These are phyloP conservation scores for Stenichneumon culpator DNA, from an alignment of 2,888 invertebrate species.

Conservation along the genomic window DNA sequence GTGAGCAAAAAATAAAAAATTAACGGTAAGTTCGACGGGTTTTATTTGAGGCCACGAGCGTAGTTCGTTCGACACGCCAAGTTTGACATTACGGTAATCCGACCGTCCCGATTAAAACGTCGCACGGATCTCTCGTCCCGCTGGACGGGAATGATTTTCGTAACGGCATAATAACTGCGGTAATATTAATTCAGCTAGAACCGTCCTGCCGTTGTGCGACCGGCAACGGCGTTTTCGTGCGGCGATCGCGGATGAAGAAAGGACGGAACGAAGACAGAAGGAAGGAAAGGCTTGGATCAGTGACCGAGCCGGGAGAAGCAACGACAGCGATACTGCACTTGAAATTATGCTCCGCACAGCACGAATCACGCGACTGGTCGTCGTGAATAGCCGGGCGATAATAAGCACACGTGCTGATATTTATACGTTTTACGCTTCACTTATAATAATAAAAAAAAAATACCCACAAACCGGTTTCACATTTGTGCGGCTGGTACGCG, in stretches of 20 bases:
- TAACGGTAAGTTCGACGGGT: not conserved
- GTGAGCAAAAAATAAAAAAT: not conserved
- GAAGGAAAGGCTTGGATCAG: conserved; percentile 71
- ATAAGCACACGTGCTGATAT: conserved; percentile 1
- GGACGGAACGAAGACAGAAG: not conserved
- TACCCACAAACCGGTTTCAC: conserved; percentile 10
- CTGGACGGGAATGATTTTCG: conserved; percentile 36
- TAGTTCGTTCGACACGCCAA: not conserved
- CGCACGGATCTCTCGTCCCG: conserved; percentile 43
- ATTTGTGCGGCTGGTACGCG: conserved; percentile 19
- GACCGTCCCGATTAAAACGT: conserved; percentile 56
- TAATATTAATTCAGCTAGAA: conserved; percentile 30
- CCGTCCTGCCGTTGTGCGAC: conserved; percentile 6
- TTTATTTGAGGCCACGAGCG: not conserved
- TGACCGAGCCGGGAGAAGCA: conserved; percentile 75
- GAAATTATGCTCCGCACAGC: conserved; percentile 28
- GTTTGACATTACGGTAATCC: conserved; percentile 37
- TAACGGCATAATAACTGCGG: conserved; percentile 53
- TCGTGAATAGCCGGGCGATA: not conserved
- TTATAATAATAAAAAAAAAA: not conserved
- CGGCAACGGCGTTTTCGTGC: conserved; percentile 5
- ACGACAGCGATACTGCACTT: conserved; percentile 41
- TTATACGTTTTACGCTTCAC: not conserved
- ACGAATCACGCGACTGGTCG: conserved; percentile 13
- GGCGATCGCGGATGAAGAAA: conserved; percentile 36